Evolutionary conservation across 2,888 invertebrate genomes (phyloP), one percentile per base, ranked within the genome.

Genomic region (Drosophila falleni): DNA sequence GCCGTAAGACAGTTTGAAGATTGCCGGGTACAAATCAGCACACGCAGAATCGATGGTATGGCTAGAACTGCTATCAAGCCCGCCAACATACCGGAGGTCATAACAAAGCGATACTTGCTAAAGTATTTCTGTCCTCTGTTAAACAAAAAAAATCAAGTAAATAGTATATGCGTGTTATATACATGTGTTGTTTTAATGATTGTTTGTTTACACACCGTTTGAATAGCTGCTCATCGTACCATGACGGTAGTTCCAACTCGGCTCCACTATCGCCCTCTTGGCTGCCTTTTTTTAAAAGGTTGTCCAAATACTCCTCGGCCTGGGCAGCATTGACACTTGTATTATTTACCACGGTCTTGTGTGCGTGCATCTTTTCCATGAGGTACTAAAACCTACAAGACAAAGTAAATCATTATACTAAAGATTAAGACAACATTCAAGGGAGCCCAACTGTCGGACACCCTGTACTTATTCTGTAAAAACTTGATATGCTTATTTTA

Each of bases 41-140:
- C 94, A 0, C 94, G 93, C 5, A 96, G 92, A 68, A 98, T 96
- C 4, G 96, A 95, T 0, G 96, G 96, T 55, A 97, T 93, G 0
- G 96, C 93, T 69, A 98, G 93, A 23, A 97, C 95, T 0, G 95
- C 94, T 13, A 97, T 92, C 29, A 98, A 93, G 0, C 97, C 98
- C 54, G 95, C 93, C 41, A 97, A 92, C 94, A 97, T 97, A 0
- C 95, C 94, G 0, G 95, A 93, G 72, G 95, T 94, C 89, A 97
- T 93, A 1, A 95, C 93, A 90, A 95, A 96, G 56, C 96, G 93
- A 91, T 97, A 95, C 64, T 95, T 94, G 80, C 93, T 93, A 91
- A 95, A 96, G 90, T 96, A 96, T 16, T 93, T 91, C 81, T 97
- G 96, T 0, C 96, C 98, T 78, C 96, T 96, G 92, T 47, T 93